These are phyloP conservation scores for Margaritifera margaritifera DNA, from an alignment of 2,888 invertebrate species.

Conservation along the genomic window DNA sequence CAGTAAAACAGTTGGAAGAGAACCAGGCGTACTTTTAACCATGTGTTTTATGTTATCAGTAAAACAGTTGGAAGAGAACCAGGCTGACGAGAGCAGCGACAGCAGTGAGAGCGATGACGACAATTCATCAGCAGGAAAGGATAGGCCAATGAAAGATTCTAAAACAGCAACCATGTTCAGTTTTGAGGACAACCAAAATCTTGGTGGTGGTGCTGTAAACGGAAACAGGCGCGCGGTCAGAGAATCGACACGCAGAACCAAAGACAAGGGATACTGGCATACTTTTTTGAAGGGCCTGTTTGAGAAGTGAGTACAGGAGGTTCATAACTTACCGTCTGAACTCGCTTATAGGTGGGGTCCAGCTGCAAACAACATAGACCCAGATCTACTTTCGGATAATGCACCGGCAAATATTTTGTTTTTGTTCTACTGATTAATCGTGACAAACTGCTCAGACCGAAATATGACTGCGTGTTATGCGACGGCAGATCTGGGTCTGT, in stretches of 20 bases:
- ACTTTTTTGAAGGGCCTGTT: slow-evolving; percentile 53
- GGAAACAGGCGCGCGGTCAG: background rate
- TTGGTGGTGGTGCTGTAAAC: background rate
- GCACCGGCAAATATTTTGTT: no score
- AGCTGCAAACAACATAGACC: no score
- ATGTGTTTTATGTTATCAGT: no score
- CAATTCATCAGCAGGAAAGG: background rate
- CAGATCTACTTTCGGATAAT: no score
- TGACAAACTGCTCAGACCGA: no score
- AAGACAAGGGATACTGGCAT: slow-evolving; percentile 61
- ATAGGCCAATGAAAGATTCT: background rate
- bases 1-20: slow-evolving; percentile 53
- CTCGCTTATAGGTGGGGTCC: no score
- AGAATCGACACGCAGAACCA: slow-evolving; percentile 39
- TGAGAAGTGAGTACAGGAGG: slow-evolving; percentile 51
- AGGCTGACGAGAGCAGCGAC: slow-evolving; percentile 53
- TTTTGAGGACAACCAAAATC: slow-evolving; percentile 19
- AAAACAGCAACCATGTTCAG: slow-evolving; percentile 3
- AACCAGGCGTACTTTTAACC: no score
- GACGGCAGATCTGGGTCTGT: no score
- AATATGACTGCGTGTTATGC: no score
- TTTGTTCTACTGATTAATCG: no score
- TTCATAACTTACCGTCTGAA: background rate
- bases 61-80: slow-evolving; percentile 51
- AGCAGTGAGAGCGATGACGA: slow-evolving; percentile 34